Conservation (phyloP, 2,888 invertebrate genomes). For the Seira ritae region DNA sequence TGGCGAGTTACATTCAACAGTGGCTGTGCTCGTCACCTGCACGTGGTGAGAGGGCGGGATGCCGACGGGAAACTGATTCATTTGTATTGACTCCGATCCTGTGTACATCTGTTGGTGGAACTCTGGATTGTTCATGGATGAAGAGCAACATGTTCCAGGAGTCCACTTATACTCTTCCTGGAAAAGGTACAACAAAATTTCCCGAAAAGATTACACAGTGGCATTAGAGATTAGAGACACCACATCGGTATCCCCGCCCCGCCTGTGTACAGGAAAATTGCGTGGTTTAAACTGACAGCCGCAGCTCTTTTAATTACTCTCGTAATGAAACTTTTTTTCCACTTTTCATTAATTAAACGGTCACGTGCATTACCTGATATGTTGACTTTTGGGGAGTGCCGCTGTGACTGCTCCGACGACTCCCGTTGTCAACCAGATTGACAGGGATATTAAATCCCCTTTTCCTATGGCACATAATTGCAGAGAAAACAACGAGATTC, state of each 20-base stretch:
- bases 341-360: background rate
- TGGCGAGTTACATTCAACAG: slow-evolving; percentile 67
- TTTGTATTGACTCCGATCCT: slow-evolving; percentile 67
- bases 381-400: slow-evolving; percentile 71
- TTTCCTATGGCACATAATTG: slow-evolving; percentile 74
- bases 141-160: slow-evolving; percentile 66
- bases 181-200: too few relatives aligned
- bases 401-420: slow-evolving; percentile 68
- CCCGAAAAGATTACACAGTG: background rate
- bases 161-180: slow-evolving; percentile 73
- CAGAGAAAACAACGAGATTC: slow-evolving; percentile 73
- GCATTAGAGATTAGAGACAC: background rate
- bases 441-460: slow-evolving; percentile 69
- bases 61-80: slow-evolving; percentile 71
- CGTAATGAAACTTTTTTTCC: too few relatives aligned
- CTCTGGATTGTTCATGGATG: slow-evolving; percentile 64
- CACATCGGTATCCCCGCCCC: too few relatives aligned
- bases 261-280: too few relatives aligned
- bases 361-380: slow-evolving; percentile 61
- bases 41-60: slow-evolving; percentile 50
- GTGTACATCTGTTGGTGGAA: slow-evolving; percentile 64
- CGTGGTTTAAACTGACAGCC: too few relatives aligned
- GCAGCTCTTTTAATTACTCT: too few relatives aligned
- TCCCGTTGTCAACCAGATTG: slow-evolving; percentile 65
- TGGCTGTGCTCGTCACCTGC: slow-evolving; percentile 33